Evolutionary conservation across 2,888 invertebrate species (phyloP).

Genomic region (Portevinia maculata): DNA sequence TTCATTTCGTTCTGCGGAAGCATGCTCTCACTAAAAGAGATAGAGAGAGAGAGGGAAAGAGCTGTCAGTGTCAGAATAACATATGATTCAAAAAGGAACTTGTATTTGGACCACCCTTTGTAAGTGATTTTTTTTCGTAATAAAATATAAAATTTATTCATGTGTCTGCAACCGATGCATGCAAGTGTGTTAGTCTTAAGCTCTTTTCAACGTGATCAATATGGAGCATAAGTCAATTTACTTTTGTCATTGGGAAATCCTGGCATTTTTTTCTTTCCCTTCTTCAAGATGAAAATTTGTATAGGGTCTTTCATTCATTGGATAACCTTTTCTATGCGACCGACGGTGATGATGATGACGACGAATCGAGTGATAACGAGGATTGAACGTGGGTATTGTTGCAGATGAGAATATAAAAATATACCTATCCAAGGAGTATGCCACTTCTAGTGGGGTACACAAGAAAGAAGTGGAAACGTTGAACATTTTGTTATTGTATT

Average conservation of each 20-base stretch:
- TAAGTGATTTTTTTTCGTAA: not conserved
- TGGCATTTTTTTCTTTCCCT: not conserved
- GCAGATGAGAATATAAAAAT: too few relatives aligned
- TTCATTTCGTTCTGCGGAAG: too few relatives aligned
- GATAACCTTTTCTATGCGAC: not conserved
- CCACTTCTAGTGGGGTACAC: too few relatives aligned
- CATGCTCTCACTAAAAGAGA: too few relatives aligned
- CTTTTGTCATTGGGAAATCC: not conserved
- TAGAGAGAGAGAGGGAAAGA: too few relatives aligned
- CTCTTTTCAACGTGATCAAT: constrained; percentile 50
- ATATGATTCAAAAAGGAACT: too few relatives aligned
- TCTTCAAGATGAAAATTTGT: not conserved
- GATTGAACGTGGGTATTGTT: not conserved
- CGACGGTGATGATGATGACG: not conserved
- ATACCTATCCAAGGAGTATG: too few relatives aligned
- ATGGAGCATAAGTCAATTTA: constrained; percentile 56
- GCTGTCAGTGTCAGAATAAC: too few relatives aligned
- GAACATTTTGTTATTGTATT: too few relatives aligned
- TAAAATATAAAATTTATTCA: constrained; percentile 41
- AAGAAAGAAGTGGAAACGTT: too few relatives aligned
- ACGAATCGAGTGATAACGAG: not conserved
- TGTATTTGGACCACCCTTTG: too few relatives aligned
- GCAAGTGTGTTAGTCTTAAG: constrained; percentile 21
- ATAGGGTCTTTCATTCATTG: not conserved
- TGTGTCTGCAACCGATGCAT: constrained; percentile 1